Conservation (phyloP, 2,797 vertebrate genomes). For the Australoheros facetus region DNA sequence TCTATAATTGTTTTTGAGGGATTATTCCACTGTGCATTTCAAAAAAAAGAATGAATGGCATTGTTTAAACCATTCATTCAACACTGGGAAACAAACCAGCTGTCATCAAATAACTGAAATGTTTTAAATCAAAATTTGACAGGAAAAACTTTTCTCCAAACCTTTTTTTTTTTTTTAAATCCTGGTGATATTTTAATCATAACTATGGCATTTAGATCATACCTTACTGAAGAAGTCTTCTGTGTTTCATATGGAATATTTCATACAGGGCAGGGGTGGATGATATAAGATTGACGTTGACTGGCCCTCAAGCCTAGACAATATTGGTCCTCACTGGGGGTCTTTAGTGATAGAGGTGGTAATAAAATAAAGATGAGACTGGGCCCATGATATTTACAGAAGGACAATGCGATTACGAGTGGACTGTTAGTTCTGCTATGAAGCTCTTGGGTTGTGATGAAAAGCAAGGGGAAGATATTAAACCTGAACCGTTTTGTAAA, state of each 20-base stretch:
- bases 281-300: conserved; percentile 30
- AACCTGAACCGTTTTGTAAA: conserved; percentile 77
- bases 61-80: not conserved
- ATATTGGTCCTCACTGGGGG: conserved; percentile 65
- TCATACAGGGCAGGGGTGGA: conserved; percentile 33
- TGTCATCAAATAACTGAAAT: not conserved
- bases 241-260: conserved; percentile 35
- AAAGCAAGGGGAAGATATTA: conserved; percentile 78
- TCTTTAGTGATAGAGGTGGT: conserved; percentile 70
- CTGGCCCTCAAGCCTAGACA: conserved; percentile 51
- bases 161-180: not conserved
- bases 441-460: conserved; percentile 69
- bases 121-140: not conserved
- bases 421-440: conserved; percentile 77
- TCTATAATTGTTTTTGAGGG: conserved; percentile 1
- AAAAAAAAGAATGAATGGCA: not conserved
- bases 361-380: conserved; percentile 82
- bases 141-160: not conserved
- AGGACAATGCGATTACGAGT: conserved; percentile 72
- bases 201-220: not conserved
- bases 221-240: not conserved
- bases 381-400: conserved; percentile 81
- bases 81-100: not conserved
- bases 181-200: not conserved
- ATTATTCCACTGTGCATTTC: not conserved